Conservation (phyloP, 2,797 vertebrate genomes). For the Bryconaethiops microstoma region DNA sequence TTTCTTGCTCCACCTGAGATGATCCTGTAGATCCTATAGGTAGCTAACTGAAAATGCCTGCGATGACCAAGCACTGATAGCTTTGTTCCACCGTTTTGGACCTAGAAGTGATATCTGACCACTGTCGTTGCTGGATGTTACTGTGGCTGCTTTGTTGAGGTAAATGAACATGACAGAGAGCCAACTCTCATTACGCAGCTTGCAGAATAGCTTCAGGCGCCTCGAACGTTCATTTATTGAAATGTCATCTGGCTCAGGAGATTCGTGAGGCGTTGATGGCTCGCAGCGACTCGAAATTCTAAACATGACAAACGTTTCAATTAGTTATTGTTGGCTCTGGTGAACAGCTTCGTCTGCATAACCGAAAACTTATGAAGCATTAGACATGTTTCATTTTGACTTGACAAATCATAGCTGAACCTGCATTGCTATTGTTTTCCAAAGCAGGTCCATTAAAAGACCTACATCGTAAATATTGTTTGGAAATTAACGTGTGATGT, state of each 20-base stretch:
- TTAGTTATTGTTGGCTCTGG: constrained; percentile 8
- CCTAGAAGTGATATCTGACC: background rate
- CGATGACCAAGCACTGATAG: no score
- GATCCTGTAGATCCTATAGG: no score
- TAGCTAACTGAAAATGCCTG: no score
- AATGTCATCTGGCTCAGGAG: constrained; percentile 18
- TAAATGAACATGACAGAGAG: constrained; percentile 20
- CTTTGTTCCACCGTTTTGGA: no score
- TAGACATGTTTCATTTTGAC: background rate
- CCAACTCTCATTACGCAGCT: constrained; percentile 14
- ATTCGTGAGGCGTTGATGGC: constrained; percentile 7
- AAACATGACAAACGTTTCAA: constrained; percentile 11
- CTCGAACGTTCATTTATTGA: constrained; percentile 7
- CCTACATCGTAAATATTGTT: no score
- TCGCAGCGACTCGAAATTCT: background rate
- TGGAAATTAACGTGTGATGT: no score
- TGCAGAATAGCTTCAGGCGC: background rate
- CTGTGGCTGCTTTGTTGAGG: background rate
- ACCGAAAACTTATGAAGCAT: background rate
- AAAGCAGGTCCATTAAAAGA: no score
- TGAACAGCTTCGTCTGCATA: background rate
- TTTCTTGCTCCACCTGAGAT: no score
- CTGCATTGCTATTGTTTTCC: background rate
- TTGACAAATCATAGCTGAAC: constrained; percentile 1
- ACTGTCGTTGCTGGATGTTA: background rate